Evolutionary conservation across 1,140 invertebrate species (phyloP).

Genomic region (Drosophila prosaltans): DNA sequence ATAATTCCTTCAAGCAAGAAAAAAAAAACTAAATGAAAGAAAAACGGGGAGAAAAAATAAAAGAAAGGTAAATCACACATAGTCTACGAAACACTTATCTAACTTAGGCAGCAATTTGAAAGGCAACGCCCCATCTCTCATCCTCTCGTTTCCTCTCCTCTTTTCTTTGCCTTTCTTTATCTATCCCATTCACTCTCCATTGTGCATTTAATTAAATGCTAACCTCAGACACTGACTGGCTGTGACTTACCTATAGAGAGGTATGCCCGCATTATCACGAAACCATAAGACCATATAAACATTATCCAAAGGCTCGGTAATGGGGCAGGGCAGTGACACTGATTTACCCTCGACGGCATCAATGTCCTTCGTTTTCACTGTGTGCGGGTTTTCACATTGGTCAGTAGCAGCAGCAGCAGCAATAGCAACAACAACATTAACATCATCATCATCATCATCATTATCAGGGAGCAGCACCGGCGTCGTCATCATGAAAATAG

Average conservation of each 20-base stretch:
- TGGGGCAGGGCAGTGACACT: constrained; percentile 92
- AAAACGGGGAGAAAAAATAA: constrained; percentile 15
- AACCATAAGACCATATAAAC: constrained; percentile 96
- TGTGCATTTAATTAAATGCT: constrained; percentile 80
- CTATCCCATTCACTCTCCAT: constrained; percentile 36
- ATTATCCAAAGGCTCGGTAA: constrained; percentile 90
- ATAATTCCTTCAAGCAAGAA: constrained; percentile 56
- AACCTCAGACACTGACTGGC: constrained; percentile 21
- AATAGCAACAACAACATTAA: not conserved
- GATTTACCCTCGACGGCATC: constrained; percentile 92
- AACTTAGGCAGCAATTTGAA: constrained; percentile 54
- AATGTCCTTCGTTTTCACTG: constrained; percentile 87
- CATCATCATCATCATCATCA: constrained; percentile 18
- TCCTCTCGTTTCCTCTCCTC: not conserved
- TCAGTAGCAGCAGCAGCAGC: constrained; percentile 32
- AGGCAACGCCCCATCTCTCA: constrained; percentile 27
- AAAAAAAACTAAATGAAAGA: constrained; percentile 40
- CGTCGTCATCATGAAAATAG: constrained; percentile 66
- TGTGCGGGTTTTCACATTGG: constrained; percentile 38
- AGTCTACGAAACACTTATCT: constrained; percentile 26
- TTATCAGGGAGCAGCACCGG: constrained; percentile 28
- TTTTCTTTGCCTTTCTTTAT: not conserved
- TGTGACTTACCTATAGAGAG: constrained; percentile 91
- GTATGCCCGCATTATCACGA: constrained; percentile 92
- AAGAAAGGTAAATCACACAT: constrained; percentile 47